Evolutionary conservation across 2,113 vertebrate genomes (phyloP), one percentile per base, ranked within the genome.

Genomic region (Lichenostomus cassidix): DNA sequence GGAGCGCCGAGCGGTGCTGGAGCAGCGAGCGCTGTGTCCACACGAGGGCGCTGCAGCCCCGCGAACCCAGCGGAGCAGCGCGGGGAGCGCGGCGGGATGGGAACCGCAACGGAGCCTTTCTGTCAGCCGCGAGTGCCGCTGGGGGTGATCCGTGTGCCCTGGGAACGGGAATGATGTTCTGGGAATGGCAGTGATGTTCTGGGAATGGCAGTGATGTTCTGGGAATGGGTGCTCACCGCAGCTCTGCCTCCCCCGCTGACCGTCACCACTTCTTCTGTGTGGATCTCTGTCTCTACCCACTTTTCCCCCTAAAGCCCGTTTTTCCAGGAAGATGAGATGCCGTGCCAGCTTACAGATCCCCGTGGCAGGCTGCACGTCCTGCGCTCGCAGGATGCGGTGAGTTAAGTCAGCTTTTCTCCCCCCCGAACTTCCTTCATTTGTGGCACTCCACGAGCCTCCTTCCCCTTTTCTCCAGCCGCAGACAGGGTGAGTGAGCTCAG

Each of bases 1-100:
- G 31, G 11, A 24, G 2, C 27, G 7, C 53, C 2, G 10, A 3
- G 56, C 84, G 1, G 33, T 0, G 5, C 0, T 5, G 0, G 35
- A 15, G 83, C 90, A n/a, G 71, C 41, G 44, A 52, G 41, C 13
- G 77, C 84, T 1, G 63, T 35, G 62, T 85, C 60, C 93, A 19
- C 93, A 23, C 12, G 94, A 79, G 89, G 94, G 86, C 83, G 91
- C 95, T 79, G 59, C 77, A 81, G 82, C 52, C 13, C 21, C 83
- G 53, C 35, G 12, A 5, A 39, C 39, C 39, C 39, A 39, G 39
- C 39, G 39, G 39, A 39, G 10, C 39, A 11, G 39, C 44, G 44
- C 42, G 42, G 23, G 21, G 10, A 2, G 22, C 76, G 16, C 44
- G 44, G 44, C 44, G 16, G 44, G 44, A 14, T 44, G 44, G 15